Evolutionary conservation across 2,888 invertebrate species (phyloP).

Genomic region (Eubasilissa splendida): DNA sequence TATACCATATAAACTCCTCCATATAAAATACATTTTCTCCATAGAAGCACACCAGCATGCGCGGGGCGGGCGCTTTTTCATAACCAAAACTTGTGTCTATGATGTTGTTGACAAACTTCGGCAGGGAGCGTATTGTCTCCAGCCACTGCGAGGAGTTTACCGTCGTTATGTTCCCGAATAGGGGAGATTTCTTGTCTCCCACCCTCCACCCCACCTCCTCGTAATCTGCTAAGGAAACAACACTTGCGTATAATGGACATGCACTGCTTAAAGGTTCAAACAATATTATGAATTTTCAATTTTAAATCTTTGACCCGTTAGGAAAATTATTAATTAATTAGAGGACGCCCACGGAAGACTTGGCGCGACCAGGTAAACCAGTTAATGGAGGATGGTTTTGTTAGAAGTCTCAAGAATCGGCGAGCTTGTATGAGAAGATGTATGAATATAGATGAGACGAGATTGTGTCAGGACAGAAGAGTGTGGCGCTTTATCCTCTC

Average conservation of each 20-base stretch:
- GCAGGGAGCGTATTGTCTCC: constrained; percentile 55
- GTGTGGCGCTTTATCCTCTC: too few species aligned
- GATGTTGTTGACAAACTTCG: constrained; percentile 56
- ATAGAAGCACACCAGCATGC: background rate
- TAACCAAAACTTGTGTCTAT: constrained; percentile 52
- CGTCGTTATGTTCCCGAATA: constrained; percentile 22
- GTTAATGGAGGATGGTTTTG: too few species aligned
- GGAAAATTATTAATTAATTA: too few species aligned
- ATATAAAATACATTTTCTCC: background rate
- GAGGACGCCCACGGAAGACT: too few species aligned
- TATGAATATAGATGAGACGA: too few species aligned
- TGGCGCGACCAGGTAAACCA: too few species aligned
- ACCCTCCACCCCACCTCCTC: constrained; percentile 4
- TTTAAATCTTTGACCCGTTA: too few species aligned
- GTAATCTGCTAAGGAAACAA: constrained; percentile 38
- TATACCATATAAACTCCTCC: too few species aligned
- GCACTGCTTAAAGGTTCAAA: constrained; percentile 7
- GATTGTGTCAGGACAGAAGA: too few species aligned
- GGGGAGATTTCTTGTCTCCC: background rate
- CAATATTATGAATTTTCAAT: background rate
- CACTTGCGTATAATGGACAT: constrained; percentile 39
- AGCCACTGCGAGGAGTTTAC: constrained; percentile 2
- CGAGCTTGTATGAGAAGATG: too few species aligned
- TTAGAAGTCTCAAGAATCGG: too few species aligned
- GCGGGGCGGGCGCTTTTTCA: background rate